Conservation (phyloP, 2,888 invertebrate species). For the Andrena minutula region DNA sequence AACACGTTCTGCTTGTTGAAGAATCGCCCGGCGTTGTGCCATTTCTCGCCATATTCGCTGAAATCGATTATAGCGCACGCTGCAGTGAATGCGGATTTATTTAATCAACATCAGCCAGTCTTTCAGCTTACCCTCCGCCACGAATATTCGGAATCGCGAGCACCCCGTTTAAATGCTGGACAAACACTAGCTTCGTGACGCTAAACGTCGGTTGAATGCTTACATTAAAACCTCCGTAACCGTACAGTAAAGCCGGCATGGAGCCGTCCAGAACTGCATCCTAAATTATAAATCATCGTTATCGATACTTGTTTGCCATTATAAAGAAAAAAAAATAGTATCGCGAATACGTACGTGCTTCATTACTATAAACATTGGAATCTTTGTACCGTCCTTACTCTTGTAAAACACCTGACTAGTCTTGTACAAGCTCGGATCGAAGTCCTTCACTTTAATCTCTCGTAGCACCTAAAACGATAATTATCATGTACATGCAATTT, state of each 20-base stretch:
- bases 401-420: slow-evolving; percentile 96
- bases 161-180: slow-evolving; percentile 95
- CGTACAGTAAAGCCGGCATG: slow-evolving; percentile 95
- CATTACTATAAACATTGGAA: slow-evolving; percentile 97
- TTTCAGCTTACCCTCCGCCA: slow-evolving; percentile 93
- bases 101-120: background rate
- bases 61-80: slow-evolving; percentile 26
- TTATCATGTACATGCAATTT: background rate
- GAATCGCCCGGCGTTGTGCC: slow-evolving; percentile 97
- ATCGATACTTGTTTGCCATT: background rate
- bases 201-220: slow-evolving; percentile 96
- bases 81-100: background rate
- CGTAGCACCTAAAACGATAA: slow-evolving; percentile 89
- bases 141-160: slow-evolving; percentile 97
- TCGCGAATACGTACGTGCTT: slow-evolving; percentile 88
- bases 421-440: slow-evolving; percentile 92
- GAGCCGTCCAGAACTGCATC: slow-evolving; percentile 88
- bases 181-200: slow-evolving; percentile 93
- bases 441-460: slow-evolving; percentile 94
- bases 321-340: background rate
- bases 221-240: slow-evolving; percentile 99
- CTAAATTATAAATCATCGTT: slow-evolving; percentile 83
- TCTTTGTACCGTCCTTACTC: slow-evolving; percentile 96
- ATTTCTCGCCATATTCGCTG: slow-evolving; percentile 98
- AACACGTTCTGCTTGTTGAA: slow-evolving; percentile 98